Evolutionary conservation across 2,113 vertebrate genomes (phyloP).

Genomic region (Sphaerodactylus townsendi): DNA sequence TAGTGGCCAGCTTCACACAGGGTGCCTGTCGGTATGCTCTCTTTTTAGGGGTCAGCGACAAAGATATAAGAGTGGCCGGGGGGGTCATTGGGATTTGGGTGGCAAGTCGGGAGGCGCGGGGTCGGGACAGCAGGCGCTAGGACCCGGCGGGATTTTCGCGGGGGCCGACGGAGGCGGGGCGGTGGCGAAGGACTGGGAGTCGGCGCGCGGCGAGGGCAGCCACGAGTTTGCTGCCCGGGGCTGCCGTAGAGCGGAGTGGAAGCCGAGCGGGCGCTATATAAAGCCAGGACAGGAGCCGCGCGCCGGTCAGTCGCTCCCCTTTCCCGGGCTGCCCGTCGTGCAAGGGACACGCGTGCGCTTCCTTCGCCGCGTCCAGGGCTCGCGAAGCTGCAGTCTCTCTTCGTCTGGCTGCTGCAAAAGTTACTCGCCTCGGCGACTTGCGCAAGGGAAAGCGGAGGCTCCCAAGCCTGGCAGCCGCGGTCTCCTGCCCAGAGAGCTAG

Average conservation of each 20-base stretch:
- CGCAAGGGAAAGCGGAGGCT: no score
- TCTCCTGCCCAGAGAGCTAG: background rate
- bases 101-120: background rate
- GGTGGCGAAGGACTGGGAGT: conserved; percentile 32
- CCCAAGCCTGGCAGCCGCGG: background rate
- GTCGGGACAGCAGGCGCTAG: conserved; percentile 9
- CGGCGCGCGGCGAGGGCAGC: conserved; percentile 40
- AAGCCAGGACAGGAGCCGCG: conserved; percentile 25
- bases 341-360: no score
- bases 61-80: no score
- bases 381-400: no score
- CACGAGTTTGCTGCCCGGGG: conserved; percentile 25
- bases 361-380: no score
- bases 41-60: no score
- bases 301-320: background rate
- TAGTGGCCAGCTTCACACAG: no score
- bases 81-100: no score
- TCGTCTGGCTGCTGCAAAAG: background rate
- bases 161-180: conserved; percentile 36
- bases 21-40: no score
- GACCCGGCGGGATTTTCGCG: conserved; percentile 46
- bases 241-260: conserved; percentile 2
- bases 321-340: background rate
- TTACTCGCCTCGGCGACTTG: background rate
- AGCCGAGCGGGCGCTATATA: background rate